Percentiles rank a stretch among this genome's conserved stretches.
These are phyloP conservation scores for Isotomurus palustris DNA, from an alignment of 2,888 invertebrate genomes.

Conservation along the genomic window DNA sequence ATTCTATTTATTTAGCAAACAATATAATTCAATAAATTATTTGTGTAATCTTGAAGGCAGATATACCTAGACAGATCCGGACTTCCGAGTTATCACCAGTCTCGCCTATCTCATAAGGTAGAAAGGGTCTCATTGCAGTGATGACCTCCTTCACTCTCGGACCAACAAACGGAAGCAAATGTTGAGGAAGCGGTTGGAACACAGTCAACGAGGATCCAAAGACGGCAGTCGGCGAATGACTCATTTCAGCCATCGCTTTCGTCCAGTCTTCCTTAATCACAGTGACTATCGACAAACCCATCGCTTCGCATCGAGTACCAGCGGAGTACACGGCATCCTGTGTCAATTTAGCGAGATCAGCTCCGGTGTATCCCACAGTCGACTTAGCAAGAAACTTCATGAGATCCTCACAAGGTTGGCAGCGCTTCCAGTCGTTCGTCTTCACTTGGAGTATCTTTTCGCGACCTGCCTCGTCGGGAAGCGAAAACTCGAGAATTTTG, in stretches of 20 bases:
- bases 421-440: slow-evolving; percentile 65
- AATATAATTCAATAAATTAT: too few relatives aligned
- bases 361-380: slow-evolving; percentile 75
- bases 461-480: slow-evolving; percentile 67
- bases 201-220: slow-evolving; percentile 2
- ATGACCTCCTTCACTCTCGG: background rate
- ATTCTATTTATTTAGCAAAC: too few relatives aligned
- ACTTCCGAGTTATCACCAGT: too few relatives aligned
- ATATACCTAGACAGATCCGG: too few relatives aligned
- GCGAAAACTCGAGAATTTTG: slow-evolving; percentile 75
- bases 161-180: background rate
- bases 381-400: slow-evolving; percentile 64
- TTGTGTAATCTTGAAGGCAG: too few relatives aligned
- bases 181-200: background rate
- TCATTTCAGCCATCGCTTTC: background rate
- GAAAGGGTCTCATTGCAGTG: background rate
- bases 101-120: background rate
- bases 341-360: slow-evolving; percentile 79
- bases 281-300: background rate
- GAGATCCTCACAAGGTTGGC: slow-evolving; percentile 55
- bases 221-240: background rate
- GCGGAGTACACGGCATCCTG: slow-evolving; percentile 62
- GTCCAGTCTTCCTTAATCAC: slow-evolving; percentile 1
- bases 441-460: slow-evolving; percentile 72
- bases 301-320: background rate